Base-by-base conservation (phyloP, 1,140 invertebrate species). In the Sycobia sp. region DNA sequence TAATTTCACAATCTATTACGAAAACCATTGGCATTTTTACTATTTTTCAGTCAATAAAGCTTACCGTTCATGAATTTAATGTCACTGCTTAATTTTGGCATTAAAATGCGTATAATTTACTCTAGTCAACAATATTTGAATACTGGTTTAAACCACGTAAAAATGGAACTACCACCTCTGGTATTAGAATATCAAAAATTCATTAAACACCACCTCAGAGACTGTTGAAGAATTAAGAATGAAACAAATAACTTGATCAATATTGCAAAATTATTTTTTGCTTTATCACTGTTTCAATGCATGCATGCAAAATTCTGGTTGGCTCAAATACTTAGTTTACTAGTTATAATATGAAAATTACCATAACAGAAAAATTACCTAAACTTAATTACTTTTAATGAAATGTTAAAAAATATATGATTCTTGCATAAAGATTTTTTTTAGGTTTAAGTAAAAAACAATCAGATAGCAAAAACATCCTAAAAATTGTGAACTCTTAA, bases 51-150 rank as follows among this genome's bases (percentile, higher is more conserved):
- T 49, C 25, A 49, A 49, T 4, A 41, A 4, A 27, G n/a, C 49
- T 7, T 11, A 32, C 23, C 50, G 7, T 44, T 62, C 55, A 4
- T 8, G 23, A 62, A 22, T 32, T 61, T 11, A 32, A 47, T 32
- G 32, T 62, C 4, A 53, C 34, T 27, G 51, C 16, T 54, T 10
- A 36, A 53, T 14, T 47, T 59, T 59, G 49, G 14, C 67, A 62
- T 53, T 61, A 20, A 64, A 39, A 46, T 60, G 27, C 27, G 66
- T 67, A 63, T 66, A 69, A 69, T 64, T 63, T 62, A 69, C 66
- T 73, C 73, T 73, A 74, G 73, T 74, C 73, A 74, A 66, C 65
- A 60, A 64, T 65, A 56, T 57, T 67, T 66, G 41, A 20, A 63
- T 51, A 57, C 46, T 43, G 36, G 61, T n/a, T 51, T 51, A 51